phyloP scores from a whole-genome alignment of 2,113 vertebrate species.

The Gopherus flavomarginatus region DNA sequence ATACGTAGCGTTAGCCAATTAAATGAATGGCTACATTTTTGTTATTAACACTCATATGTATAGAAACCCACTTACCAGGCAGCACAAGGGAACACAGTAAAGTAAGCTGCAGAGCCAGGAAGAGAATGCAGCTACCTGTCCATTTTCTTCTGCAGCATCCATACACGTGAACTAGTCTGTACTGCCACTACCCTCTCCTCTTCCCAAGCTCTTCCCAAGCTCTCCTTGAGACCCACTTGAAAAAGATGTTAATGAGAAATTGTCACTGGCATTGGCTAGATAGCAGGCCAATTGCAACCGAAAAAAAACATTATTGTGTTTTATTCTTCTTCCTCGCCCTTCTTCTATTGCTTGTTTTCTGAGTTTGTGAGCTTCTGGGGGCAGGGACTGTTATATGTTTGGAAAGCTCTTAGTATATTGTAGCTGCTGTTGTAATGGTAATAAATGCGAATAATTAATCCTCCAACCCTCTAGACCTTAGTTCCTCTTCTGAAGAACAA shows the following conservation, averaged over 20 bases:
- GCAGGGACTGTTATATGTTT: neutral
- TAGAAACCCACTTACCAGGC: too few species aligned
- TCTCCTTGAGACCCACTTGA: neutral
- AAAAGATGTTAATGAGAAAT: neutral
- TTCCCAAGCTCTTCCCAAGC: neutral
- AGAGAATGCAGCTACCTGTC: neutral
- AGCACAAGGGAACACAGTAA: neutral
- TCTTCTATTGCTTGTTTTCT: neutral
- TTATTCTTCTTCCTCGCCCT: neutral
- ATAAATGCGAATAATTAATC: neutral
- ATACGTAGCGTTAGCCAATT: neutral
- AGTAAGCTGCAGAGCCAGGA: neutral
- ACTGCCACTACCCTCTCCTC: neutral
- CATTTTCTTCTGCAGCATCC: neutral
- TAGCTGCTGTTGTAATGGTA: neutral
- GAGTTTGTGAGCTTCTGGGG: neutral
- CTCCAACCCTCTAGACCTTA: accelerated
- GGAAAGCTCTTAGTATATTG: neutral
- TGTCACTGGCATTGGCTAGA: neutral
- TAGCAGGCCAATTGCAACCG: neutral
- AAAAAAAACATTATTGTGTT: neutral
- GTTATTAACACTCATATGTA: neutral
- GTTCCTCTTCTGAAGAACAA: neutral
- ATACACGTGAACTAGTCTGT: neutral
- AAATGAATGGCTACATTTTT: neutral